A percentile compares a stretch with the other conserved stretches of the same genome.
Evolutionary conservation across 2,888 invertebrate genomes (phyloP).

Genomic region (Nemurella pictetii): DNA sequence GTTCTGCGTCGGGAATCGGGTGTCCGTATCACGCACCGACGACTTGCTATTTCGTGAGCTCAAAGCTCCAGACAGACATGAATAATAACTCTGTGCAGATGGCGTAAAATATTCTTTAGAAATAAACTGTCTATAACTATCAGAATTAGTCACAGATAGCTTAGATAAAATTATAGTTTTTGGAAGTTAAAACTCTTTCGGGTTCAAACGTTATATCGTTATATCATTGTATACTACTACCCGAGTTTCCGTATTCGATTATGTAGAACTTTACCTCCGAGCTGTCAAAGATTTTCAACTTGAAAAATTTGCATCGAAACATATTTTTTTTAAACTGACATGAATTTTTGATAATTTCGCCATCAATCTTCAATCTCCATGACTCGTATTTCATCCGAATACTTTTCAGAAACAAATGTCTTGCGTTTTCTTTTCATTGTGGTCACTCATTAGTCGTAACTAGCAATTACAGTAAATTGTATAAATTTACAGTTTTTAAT

Average conservation of each 20-base stretch:
- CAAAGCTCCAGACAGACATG: background rate
- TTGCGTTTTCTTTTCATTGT: background rate
- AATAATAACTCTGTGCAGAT: background rate
- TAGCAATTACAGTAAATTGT: conserved; percentile 4
- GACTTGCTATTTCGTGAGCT: background rate
- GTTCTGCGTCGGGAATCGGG: background rate
- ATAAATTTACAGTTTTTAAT: conserved; percentile 23
- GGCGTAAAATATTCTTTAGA: background rate
- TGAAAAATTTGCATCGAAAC: background rate
- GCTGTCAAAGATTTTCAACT: background rate
- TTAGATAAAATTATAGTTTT: background rate
- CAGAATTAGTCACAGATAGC: background rate
- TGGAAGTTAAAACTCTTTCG: background rate
- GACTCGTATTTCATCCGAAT: background rate
- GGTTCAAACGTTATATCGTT: too few species aligned
- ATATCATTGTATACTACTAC: background rate
- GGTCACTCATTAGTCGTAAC: background rate
- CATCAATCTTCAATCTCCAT: background rate
- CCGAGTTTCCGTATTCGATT: too few species aligned
- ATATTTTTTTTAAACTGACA: background rate
- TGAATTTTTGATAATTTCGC: background rate
- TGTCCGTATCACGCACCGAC: background rate
- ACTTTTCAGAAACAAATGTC: background rate
- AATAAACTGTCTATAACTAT: background rate
- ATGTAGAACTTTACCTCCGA: too few species aligned